These are phyloP conservation scores for Anaspis maculata DNA, from an alignment of 2,888 invertebrate genomes.

Conservation along the genomic window DNA sequence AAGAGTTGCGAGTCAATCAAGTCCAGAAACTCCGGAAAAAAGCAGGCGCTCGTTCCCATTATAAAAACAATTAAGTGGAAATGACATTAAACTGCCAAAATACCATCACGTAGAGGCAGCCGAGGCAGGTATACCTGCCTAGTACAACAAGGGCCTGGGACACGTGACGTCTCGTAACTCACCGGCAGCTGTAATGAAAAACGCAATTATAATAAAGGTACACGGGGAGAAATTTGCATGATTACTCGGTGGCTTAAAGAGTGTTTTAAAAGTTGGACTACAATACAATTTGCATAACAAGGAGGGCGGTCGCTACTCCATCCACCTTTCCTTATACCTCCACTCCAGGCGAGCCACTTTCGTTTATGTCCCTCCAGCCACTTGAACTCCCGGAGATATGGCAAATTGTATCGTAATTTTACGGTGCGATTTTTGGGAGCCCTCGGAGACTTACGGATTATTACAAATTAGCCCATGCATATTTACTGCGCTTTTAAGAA, in stretches of 20 bases:
- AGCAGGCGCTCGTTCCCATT: no score
- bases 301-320: constrained; percentile 29
- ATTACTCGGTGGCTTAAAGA: constrained; percentile 35
- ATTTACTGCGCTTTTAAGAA: constrained; percentile 20
- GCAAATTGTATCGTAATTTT: constrained; percentile 36
- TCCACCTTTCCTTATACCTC: no score
- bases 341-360: constrained; percentile 34
- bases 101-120: constrained; percentile 7
- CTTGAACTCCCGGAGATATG: constrained; percentile 30
- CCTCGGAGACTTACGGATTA: no score
- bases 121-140: no score
- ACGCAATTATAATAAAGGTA: constrained; percentile 33
- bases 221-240: constrained; percentile 30
- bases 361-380: constrained; percentile 36
- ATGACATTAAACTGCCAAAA: constrained; percentile 10
- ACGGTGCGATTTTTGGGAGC: constrained; percentile 28
- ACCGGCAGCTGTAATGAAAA: constrained; percentile 26
- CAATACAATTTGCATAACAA: constrained; percentile 42
- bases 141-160: constrained; percentile 4
- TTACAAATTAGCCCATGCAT: constrained; percentile 27
- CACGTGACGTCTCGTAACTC: constrained; percentile 14
- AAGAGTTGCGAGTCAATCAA: no score
- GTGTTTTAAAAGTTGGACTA: constrained; percentile 42
- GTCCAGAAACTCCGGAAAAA: no score
- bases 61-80: constrained; percentile 12